phyloP scores from a whole-genome alignment of 1,140 invertebrate genomes.

The Bombus breviceps region DNA sequence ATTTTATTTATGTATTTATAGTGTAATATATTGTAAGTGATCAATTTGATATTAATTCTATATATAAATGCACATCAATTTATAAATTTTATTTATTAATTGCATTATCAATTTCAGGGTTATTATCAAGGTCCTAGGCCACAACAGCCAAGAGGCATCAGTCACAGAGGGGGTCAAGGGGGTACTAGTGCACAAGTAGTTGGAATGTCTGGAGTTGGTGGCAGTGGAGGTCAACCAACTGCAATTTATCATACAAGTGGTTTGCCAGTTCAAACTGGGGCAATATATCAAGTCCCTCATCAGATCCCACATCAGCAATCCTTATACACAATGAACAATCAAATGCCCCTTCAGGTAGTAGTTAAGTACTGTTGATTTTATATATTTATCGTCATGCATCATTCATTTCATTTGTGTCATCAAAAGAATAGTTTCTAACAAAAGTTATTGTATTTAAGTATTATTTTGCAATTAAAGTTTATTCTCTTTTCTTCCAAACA shows the following conservation, averaged over 20 bases:
- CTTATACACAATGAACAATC: constrained; percentile 72
- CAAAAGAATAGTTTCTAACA: not conserved
- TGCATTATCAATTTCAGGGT: constrained; percentile 59
- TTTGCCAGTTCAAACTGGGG: constrained; percentile 65
- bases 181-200: constrained; percentile 72
- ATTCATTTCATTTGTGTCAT: constrained; percentile 5
- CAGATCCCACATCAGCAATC: constrained; percentile 71
- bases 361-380: constrained; percentile 50
- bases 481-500: not conserved
- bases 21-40: not conserved
- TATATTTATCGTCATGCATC: constrained; percentile 33
- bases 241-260: constrained; percentile 73
- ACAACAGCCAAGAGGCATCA: constrained; percentile 73
- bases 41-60: not conserved
- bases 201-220: constrained; percentile 70
- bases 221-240: constrained; percentile 73
- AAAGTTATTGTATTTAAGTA: not conserved
- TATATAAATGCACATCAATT: not conserved
- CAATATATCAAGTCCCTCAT: constrained; percentile 75
- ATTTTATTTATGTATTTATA: not conserved
- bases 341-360: constrained; percentile 73
- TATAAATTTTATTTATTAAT: not conserved
- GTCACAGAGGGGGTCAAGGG: constrained; percentile 74
- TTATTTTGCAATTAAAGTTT: not conserved
- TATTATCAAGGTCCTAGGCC: constrained; percentile 74